Conservation (phyloP, 2,797 vertebrate species). For the Hydrophis major region DNA sequence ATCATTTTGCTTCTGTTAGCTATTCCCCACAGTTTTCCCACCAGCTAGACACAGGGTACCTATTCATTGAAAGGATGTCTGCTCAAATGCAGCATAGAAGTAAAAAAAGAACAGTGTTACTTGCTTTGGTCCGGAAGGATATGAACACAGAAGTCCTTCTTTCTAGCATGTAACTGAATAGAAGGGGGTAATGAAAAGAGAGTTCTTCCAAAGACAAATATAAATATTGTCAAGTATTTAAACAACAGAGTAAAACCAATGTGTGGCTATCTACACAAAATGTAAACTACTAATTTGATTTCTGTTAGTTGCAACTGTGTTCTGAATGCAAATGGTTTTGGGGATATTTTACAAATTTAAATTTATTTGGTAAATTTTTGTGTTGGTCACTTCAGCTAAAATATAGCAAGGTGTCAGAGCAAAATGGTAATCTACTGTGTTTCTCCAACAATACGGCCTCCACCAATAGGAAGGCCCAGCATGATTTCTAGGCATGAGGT, state of each 20-base stretch:
- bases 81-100: not conserved
- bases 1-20: slow-evolving; percentile 9
- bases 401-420: not conserved
- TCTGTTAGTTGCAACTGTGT: not conserved
- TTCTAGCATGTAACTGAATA: slow-evolving; percentile 10
- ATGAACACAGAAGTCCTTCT: not conserved
- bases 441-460: too few species aligned
- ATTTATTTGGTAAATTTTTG: not conserved
- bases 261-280: not conserved
- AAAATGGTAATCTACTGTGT: too few species aligned
- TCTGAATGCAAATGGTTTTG: not conserved
- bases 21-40: slow-evolving; percentile 1
- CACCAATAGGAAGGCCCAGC: too few species aligned
- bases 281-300: not conserved
- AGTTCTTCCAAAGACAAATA: slow-evolving; percentile 3
- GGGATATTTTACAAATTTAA: not conserved
- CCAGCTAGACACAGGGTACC: slow-evolving; percentile 2
- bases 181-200: slow-evolving; percentile 17
- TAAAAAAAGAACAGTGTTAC: slow-evolving; percentile 11
- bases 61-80: slow-evolving; percentile 4
- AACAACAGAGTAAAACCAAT: not conserved
- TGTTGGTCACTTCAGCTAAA: not conserved
- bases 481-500: too few species aligned
- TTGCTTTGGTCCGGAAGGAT: slow-evolving; percentile 22
- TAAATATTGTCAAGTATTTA: slow-evolving; percentile 14